These are phyloP conservation scores for Oligia fasciuncula DNA, from an alignment of 2,888 invertebrate species.

Conservation along the genomic window DNA sequence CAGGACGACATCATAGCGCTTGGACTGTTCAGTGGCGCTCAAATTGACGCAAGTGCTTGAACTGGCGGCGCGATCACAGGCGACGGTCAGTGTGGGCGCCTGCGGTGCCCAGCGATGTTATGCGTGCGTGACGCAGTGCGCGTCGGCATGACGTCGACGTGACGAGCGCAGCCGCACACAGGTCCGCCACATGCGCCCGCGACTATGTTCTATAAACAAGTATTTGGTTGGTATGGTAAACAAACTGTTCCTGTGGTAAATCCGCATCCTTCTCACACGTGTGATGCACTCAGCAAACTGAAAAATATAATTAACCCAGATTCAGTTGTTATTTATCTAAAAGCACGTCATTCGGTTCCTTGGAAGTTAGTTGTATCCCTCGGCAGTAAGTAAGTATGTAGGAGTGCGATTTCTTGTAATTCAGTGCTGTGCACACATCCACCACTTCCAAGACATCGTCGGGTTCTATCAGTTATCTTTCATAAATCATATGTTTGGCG, in stretches of 20 bases:
- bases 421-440: neutral
- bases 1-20: conserved; percentile 5
- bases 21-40: neutral
- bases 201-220: conserved; percentile 26
- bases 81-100: neutral
- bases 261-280: conserved; percentile 55
- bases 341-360: conserved; percentile 49
- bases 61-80: conserved; percentile 12
- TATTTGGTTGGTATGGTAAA: conserved; percentile 44
- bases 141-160: conserved; percentile 57
- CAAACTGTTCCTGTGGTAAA: conserved; percentile 35
- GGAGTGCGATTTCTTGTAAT: conserved; percentile 16
- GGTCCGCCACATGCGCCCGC: conserved; percentile 47
- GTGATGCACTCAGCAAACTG: conserved; percentile 52
- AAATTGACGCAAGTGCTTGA: conserved; percentile 39
- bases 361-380: conserved; percentile 18
- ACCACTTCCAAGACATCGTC: conserved; percentile 24
- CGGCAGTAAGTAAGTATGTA: neutral
- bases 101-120: neutral
- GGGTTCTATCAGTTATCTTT: conserved; percentile 1
- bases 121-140: conserved; percentile 62
- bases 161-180: conserved; percentile 44
- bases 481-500: neutral
- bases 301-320: conserved; percentile 38
- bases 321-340: conserved; percentile 39